A percentile compares a stretch with the other conserved stretches of the same genome.
Evolutionary conservation across 2,888 invertebrate species (phyloP).

Genomic region (Acronicta psi): DNA sequence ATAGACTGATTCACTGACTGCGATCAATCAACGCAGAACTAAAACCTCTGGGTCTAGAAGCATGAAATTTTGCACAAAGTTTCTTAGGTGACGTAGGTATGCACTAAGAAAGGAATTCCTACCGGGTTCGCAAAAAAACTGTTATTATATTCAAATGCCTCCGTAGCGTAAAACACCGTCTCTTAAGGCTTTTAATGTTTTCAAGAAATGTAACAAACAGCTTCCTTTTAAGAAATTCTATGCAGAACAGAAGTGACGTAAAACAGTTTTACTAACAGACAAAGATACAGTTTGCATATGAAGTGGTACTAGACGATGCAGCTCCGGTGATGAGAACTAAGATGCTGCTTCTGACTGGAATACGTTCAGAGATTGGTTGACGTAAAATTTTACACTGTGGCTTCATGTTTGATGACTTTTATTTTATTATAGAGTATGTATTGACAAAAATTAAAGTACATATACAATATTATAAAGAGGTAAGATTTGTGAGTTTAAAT

Average conservation of each 20-base stretch:
- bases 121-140: too few species aligned
- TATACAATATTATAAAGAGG: too few species aligned
- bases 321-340: slow-evolving; percentile 19
- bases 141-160: background rate
- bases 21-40: too few species aligned
- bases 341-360: slow-evolving; percentile 17
- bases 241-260: slow-evolving; percentile 38
- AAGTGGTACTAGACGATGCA: slow-evolving; percentile 33
- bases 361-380: background rate
- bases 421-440: too few species aligned
- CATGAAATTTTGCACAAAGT: too few species aligned
- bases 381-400: background rate
- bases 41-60: too few species aligned
- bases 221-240: slow-evolving; percentile 48
- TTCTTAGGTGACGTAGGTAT: too few species aligned
- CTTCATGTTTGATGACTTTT: too few species aligned
- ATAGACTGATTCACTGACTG: too few species aligned
- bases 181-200: slow-evolving; percentile 33
- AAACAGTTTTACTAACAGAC: slow-evolving; percentile 39
- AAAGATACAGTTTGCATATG: slow-evolving; percentile 54
- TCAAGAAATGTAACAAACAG: slow-evolving; percentile 44
- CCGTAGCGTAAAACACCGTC: slow-evolving; percentile 39
- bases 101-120: too few species aligned
- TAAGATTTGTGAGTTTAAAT: too few species aligned
- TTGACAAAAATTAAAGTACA: too few species aligned